Base-by-base conservation (phyloP, 2,113 vertebrate genomes). In the Dolichotis patagonum region DNA sequence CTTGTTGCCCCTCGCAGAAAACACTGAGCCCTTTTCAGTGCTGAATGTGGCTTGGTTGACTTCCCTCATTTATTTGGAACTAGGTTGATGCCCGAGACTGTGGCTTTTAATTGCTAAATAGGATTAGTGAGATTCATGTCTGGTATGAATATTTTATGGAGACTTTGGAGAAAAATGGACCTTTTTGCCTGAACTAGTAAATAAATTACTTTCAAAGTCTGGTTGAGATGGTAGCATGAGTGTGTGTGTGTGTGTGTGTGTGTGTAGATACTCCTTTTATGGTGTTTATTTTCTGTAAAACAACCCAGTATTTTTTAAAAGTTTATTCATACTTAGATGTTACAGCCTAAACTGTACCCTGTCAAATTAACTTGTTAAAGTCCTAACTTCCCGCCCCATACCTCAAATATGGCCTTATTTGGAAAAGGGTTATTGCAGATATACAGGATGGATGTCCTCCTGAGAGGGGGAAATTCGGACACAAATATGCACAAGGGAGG, bases 151-250 rank as follows among this genome's bases (percentile, higher is more conserved):
- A 58, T 90, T 80, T 77, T 17, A 56, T 84, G 43, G 22, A 88
- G 46, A 63, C 52, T 63, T 84, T 92, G 60, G 63, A 28, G 58
- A 85, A 54, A 46, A 96, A 67, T 58, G 67, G n/a, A 87, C 30
- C 30, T n/a, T 77, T 92, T 87, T 89, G 67, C 54, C 52, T 78
- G 26, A 43, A 30, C 10, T 58, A 0, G 52, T 49, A 82, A 65
- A 88, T 63, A 78, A 91, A 73, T 95, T 73, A n/a, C 22, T 84
- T 78, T 24, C 52, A 16, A 95, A 96, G n/a, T 58, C 28, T 95
- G 65, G 20, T 88, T 83, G 1, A 38, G 22, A 41, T 62, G 3
- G 28, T 69, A 19, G 67, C 65, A 46, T 81, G 19, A 89, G 14
- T 56, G 19, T 41, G 67, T 38, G 35, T 38, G 35, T n/a, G 16